phyloP scores from a whole-genome alignment of 2,888 invertebrate species.

The Alsophila aescularia region DNA sequence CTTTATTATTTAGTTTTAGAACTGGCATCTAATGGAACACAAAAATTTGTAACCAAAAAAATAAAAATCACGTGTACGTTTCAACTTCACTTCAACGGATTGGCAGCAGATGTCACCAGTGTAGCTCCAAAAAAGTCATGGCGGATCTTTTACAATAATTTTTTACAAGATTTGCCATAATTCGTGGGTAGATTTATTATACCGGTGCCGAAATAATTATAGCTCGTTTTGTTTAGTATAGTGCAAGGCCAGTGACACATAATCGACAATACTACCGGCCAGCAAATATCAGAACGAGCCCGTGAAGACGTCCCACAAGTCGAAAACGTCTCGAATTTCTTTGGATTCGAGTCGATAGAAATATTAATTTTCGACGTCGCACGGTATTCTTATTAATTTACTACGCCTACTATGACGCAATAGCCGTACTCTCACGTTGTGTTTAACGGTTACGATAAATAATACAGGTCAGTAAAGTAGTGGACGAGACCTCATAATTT shows the following conservation, averaged over 20 bases:
- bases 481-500: slow-evolving; percentile 32
- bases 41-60: slow-evolving; percentile 64
- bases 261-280: slow-evolving; percentile 54
- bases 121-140: slow-evolving; percentile 75
- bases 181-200: slow-evolving; percentile 80
- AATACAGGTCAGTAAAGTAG: slow-evolving; percentile 64
- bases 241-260: slow-evolving; percentile 66
- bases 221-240: slow-evolving; percentile 63
- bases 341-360: slow-evolving; percentile 67
- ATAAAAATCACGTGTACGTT: slow-evolving; percentile 77
- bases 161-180: slow-evolving; percentile 72
- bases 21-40: slow-evolving; percentile 71
- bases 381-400: slow-evolving; percentile 60
- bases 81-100: slow-evolving; percentile 47
- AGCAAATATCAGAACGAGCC: slow-evolving; percentile 54
- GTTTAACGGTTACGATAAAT: slow-evolving; percentile 56
- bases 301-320: slow-evolving; percentile 61
- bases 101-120: slow-evolving; percentile 75
- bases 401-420: slow-evolving; percentile 74
- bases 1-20: background rate
- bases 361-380: slow-evolving; percentile 65
- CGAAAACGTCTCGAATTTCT: slow-evolving; percentile 78
- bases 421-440: slow-evolving; percentile 60
- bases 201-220: slow-evolving; percentile 71
- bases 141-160: slow-evolving; percentile 78